phyloP scores from a whole-genome alignment of 2,113 vertebrate genomes.

The Pomatorhinus ruficollis region DNA sequence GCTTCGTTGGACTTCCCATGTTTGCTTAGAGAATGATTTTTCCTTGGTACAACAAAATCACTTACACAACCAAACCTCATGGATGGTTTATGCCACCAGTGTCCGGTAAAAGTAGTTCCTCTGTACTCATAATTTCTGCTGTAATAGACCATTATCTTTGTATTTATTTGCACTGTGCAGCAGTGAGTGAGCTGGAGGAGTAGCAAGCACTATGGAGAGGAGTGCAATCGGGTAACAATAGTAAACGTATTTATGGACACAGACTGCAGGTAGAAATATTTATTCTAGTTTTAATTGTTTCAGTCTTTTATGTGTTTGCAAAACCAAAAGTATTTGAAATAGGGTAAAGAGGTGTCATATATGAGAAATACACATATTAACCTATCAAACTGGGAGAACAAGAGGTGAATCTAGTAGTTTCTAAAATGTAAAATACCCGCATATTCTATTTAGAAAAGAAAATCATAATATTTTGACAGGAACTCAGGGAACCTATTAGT shows the following conservation, averaged over 20 bases:
- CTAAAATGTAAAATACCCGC: not conserved
- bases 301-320: not conserved
- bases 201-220: not conserved
- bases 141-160: not conserved
- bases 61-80: not conserved
- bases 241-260: not conserved
- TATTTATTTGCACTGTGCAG: not conserved
- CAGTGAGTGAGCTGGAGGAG: not conserved
- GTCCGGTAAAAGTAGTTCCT: not conserved
- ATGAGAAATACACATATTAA: not conserved
- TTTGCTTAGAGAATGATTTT: not conserved
- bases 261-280: not conserved
- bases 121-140: not conserved
- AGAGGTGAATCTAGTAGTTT: not conserved
- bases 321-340: not conserved
- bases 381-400: not conserved
- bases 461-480: not conserved
- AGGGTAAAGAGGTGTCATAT: not conserved
- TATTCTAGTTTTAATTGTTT: not conserved
- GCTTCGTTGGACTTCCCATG: not conserved
- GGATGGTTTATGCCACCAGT: not conserved
- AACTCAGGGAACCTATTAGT: not conserved
- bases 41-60: not conserved
- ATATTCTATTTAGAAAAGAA: not conserved
- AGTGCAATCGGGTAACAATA: not conserved